Evolutionary conservation across 2,113 vertebrate genomes (phyloP).

Genomic region (Xiphorhynchus elegans): DNA sequence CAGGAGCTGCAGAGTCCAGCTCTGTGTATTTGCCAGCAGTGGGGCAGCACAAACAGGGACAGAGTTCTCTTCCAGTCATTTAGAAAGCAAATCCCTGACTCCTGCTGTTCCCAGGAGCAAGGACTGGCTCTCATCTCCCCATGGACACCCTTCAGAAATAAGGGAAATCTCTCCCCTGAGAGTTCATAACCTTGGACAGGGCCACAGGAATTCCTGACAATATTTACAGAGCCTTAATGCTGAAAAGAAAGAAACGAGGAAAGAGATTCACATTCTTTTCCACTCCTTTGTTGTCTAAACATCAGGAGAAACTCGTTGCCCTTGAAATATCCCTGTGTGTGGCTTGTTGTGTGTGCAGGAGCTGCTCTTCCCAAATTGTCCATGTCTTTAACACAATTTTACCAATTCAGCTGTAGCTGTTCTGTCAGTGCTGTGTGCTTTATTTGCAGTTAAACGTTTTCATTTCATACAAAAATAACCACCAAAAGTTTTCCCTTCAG

Average conservation of each 20-base stretch:
- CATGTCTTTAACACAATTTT: not conserved
- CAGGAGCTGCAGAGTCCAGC: not conserved
- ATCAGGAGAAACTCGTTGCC: not conserved
- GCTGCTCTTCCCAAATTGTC: not conserved
- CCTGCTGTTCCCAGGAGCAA: not conserved
- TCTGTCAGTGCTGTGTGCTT: not conserved
- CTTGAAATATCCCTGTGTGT: not conserved
- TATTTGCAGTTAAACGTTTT: not conserved
- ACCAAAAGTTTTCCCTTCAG: not conserved
- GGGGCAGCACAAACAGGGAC: not conserved
- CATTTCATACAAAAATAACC: not conserved
- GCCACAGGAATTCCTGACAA: not conserved
- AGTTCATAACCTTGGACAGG: not conserved
- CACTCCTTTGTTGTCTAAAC: not conserved
- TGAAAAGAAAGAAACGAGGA: not conserved
- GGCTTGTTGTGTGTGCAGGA: not conserved
- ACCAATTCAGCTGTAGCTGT: not conserved
- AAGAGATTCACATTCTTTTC: not conserved
- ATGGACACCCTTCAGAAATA: fast-evolving
- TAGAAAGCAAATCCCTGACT: not conserved
- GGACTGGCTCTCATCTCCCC: not conserved
- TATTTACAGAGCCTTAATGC: not conserved
- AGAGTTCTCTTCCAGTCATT: not conserved
- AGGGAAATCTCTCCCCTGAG: not conserved
- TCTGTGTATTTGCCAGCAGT: not conserved